Base-by-base conservation (phyloP, 2,888 invertebrate genomes). In the Harmothoe impar region DNA sequence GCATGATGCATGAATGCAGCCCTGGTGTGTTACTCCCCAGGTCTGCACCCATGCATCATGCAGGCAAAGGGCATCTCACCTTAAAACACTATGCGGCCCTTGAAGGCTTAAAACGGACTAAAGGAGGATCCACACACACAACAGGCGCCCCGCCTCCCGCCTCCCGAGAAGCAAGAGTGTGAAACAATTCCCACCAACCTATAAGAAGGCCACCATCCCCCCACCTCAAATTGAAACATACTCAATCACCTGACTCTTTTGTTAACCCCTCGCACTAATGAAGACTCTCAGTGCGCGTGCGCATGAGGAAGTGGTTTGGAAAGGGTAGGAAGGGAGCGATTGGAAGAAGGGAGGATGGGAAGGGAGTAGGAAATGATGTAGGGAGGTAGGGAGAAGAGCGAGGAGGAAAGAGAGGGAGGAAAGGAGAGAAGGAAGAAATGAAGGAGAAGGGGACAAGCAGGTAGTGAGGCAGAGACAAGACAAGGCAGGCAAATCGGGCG, bases 151-250 rank as follows among this genome's bases (percentile, higher is more conserved):
- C 72, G 31, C 29, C 29, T 72, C 29, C n/a, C 3, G 20, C n/a
- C 62, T 29, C 31, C 3, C 25, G 72, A 72, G 72, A 72, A 72
- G 25, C 72, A 7, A 29, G 5, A 29, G 72, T 72, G 72, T 72
- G 72, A 72, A 72, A 72, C 72, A n/a, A 72, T 72, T 72, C 72
- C 31, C 72, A 15, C 12, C 29, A 72, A 29, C 72, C 72, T n/a
- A 25, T 72, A 72, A 72, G 72, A 72, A 72, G 17, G 29, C 17
- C n/a, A n/a, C 62, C 62, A 43, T 62, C 62, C 62, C 23, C 20
- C 62, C 23, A 62, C 81, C 33, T 35, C n/a, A 43, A 81, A 81
- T 43, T 81, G 81, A 81, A 81, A 81, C 81, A 81, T 81, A 81
- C 81, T 81, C 81, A 81, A 81, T 81, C 81, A 81, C 17, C 35